phyloP scores from a whole-genome alignment of 2,113 vertebrate species.

The Tringa solitaria region DNA sequence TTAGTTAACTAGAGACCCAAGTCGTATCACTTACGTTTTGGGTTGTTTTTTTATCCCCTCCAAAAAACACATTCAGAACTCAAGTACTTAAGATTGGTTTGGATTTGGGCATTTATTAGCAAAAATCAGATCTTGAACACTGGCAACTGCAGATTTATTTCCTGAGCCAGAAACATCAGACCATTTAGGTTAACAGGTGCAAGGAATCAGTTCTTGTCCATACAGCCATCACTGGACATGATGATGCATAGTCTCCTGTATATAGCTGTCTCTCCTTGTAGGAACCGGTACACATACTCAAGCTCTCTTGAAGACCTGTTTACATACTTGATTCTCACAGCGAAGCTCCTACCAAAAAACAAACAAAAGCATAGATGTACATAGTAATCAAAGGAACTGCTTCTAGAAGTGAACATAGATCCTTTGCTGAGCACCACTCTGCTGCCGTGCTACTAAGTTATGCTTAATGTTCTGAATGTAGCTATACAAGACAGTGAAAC shows the following conservation, averaged over 20 bases:
- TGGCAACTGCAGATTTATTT: background rate
- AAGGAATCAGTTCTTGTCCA: background rate
- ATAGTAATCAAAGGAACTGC: background rate
- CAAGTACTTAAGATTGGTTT: background rate
- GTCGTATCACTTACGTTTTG: rapidly evolving
- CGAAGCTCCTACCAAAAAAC: slow-evolving; percentile 76
- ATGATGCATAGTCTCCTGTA: background rate
- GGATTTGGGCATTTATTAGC: slow-evolving; percentile 21
- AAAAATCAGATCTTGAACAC: background rate
- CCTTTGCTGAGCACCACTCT: background rate
- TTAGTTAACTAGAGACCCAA: background rate
- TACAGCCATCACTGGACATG: background rate
- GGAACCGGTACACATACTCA: background rate
- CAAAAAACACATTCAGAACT: background rate
- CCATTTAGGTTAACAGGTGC: rapidly evolving
- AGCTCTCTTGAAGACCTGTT: slow-evolving; percentile 81
- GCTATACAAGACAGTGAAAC: background rate
- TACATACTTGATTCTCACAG: slow-evolving; percentile 85
- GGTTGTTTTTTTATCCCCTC: background rate
- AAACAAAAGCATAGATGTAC: background rate
- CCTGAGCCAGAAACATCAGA: background rate
- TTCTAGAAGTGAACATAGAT: background rate
- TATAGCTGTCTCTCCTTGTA: background rate
- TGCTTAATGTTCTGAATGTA: background rate
- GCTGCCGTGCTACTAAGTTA: background rate